A percentile compares a stretch with the other conserved stretches of the same genome.
phyloP scores from a whole-genome alignment of 2,888 invertebrate species.

The Nesidiocoris tenuis region DNA sequence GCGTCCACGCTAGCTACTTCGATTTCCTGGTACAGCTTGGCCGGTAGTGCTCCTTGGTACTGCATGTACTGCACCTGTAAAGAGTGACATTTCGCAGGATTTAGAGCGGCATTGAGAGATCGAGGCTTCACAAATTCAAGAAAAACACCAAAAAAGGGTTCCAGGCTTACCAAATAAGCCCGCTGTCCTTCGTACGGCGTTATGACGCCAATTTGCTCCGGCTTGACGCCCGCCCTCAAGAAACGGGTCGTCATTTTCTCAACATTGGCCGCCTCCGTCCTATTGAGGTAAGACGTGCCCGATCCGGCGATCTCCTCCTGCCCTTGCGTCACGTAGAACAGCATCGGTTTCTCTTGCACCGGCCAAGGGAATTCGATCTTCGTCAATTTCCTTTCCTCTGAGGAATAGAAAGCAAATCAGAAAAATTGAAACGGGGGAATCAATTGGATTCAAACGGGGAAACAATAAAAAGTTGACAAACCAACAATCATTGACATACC shows the following conservation, averaged over 20 bases:
- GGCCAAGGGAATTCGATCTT: slow-evolving; percentile 99
- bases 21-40: slow-evolving; percentile 95
- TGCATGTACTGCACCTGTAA: slow-evolving; percentile 88
- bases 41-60: slow-evolving; percentile 94
- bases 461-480: neutral
- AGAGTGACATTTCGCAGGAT: too few relatives aligned
- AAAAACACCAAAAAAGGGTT: too few relatives aligned
- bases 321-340: slow-evolving; percentile 97
- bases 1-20: slow-evolving; percentile 99
- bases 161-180: slow-evolving; percentile 83
- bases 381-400: slow-evolving; percentile 81
- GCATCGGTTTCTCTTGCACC: slow-evolving; percentile 92
- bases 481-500: slow-evolving; percentile 48
- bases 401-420: slow-evolving; percentile 9
- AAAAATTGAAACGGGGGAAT: too few relatives aligned
- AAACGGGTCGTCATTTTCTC: slow-evolving; percentile 97
- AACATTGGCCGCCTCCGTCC: slow-evolving; percentile 97
- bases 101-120: too few relatives aligned
- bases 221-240: slow-evolving; percentile 89
- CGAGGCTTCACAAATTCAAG: too few relatives aligned
- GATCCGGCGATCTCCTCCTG: slow-evolving; percentile 99
- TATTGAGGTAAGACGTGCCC: slow-evolving; percentile 96
- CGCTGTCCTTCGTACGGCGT: slow-evolving; percentile 99
- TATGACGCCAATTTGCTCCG: slow-evolving; percentile 97
- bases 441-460: neutral